Conservation (phyloP, 2,888 invertebrate species). For the Harmothoe impar region DNA sequence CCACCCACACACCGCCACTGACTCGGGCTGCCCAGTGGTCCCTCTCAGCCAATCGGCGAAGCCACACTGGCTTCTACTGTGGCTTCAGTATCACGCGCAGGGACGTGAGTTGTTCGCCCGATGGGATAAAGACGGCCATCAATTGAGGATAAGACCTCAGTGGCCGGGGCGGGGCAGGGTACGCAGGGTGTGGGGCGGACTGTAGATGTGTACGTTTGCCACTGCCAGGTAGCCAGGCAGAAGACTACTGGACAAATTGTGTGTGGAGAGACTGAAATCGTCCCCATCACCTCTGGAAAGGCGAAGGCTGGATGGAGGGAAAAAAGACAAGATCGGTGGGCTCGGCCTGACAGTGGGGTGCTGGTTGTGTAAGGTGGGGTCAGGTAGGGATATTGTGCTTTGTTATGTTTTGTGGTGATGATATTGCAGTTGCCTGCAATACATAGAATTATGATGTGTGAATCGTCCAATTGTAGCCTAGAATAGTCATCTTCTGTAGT, state of each 20-base stretch:
- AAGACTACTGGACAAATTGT: slow-evolving; percentile 36
- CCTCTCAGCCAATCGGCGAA: slow-evolving; percentile 31
- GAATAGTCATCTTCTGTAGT: too few relatives aligned
- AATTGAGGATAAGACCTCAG: slow-evolving; percentile 41
- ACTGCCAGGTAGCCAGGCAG: slow-evolving; percentile 31
- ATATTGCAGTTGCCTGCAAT: neutral
- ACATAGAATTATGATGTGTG: too few relatives aligned
- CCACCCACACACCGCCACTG: too few relatives aligned
- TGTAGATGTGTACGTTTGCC: slow-evolving; percentile 51
- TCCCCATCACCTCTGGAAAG: too few relatives aligned
- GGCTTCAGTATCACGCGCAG: slow-evolving; percentile 39
- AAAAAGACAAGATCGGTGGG: neutral
- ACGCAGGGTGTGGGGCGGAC: slow-evolving; percentile 26
- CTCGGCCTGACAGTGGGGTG: neutral
- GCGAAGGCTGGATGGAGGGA: neutral
- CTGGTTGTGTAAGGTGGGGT: neutral
- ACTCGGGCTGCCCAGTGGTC: neutral
- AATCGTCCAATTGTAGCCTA: too few relatives aligned
- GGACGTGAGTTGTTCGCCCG: slow-evolving; percentile 48
- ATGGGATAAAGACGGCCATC: slow-evolving; percentile 56
- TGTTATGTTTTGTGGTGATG: neutral
- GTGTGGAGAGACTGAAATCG: slow-evolving; percentile 15
- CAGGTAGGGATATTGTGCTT: neutral
- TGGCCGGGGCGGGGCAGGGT: neutral
- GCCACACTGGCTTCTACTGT: neutral